Evolutionary conservation across 2,113 vertebrate species (phyloP).

Genomic region (Thomomys bottae): DNA sequence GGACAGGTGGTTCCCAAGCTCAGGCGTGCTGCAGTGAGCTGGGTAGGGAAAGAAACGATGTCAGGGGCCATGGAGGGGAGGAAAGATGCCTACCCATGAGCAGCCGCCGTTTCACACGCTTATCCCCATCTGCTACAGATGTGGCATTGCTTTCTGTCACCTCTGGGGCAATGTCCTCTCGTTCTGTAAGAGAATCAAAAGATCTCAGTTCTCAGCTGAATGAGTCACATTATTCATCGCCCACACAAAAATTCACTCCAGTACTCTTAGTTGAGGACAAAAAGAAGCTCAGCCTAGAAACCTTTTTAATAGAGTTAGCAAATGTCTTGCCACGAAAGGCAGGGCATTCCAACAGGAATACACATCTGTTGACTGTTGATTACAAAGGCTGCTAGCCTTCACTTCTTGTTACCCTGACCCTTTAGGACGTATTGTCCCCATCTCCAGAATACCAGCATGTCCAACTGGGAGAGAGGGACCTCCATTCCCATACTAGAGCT

Average conservation of each 20-base stretch:
- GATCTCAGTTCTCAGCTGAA: constrained; percentile 4
- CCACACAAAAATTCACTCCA: not conserved
- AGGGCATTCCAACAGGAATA: not conserved
- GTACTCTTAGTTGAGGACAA: not conserved
- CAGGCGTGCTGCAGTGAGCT: not conserved
- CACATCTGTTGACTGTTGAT: not conserved
- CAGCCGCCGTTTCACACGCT: constrained; percentile 95
- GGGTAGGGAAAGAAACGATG: not conserved
- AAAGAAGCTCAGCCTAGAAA: not conserved
- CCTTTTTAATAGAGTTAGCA: not conserved
- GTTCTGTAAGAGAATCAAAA: constrained; percentile 87
- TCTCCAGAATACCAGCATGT: not conserved
- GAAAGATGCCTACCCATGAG: constrained; percentile 93
- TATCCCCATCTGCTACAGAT: constrained; percentile 92
- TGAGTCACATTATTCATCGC: not conserved
- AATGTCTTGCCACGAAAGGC: not conserved
- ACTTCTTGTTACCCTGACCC: not conserved
- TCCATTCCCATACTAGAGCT: not conserved
- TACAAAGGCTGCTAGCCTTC: not conserved
- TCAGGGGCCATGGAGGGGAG: not conserved
- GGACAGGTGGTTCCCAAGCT: not conserved
- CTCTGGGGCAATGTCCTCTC: constrained; percentile 88
- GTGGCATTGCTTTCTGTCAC: constrained; percentile 90
- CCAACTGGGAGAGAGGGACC: not conserved
- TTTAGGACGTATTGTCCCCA: not conserved